Evolutionary conservation across 2,888 invertebrate species (phyloP), one percentile per base, ranked within the genome.

Genomic region (Thyatira batis): DNA sequence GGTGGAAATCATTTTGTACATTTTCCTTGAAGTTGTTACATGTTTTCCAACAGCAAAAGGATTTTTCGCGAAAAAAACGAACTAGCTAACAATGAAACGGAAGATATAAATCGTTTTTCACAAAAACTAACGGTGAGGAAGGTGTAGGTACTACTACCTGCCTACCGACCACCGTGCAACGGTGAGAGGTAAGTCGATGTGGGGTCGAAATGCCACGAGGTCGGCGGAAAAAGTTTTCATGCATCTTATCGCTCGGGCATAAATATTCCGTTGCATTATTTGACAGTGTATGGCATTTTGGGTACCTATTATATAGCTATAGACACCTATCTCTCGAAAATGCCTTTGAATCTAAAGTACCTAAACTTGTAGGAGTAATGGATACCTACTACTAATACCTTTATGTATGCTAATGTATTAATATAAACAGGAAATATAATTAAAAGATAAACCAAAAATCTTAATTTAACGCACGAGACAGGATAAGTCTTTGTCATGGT

Each of bases 71-170:
- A n/a, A 46, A 67, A 66, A 55, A 60, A 52, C 60, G 61, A 67
- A 58, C 59, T 63, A 56, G 60, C 64, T 60, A 56, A 57, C 61
- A 58, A 46, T 60, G 65, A 58, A 76, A 55, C 76, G 81, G 81
- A 82, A 82, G 79, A 70, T 73, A 81, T 81, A 80, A 82, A 82
- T 82, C 75, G 75, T 66, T 67, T 71, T 70, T 57, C 58, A 65
- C 73, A 77, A 79, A 80, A 82, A 81, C 58, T 69, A 33, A 3
- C 39, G 8, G 39, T 8, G 39, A 39, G 17, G 13, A 17, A 17
- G 17, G 17, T 39, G 11, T 11, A 11, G n/a, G n/a, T n/a, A n/a
- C n/a, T n/a, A 10, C 30, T 3, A 27, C 27, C 27, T 27, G 10
- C 27, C 27, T 3, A 13, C 13, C 33, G 13, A 33, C 33, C 13